Percentiles rank a stretch among this genome's conserved stretches.
Conservation (phyloP, 35 echinoderm and acorn worm genomes). For the Apostichopus californicus region DNA sequence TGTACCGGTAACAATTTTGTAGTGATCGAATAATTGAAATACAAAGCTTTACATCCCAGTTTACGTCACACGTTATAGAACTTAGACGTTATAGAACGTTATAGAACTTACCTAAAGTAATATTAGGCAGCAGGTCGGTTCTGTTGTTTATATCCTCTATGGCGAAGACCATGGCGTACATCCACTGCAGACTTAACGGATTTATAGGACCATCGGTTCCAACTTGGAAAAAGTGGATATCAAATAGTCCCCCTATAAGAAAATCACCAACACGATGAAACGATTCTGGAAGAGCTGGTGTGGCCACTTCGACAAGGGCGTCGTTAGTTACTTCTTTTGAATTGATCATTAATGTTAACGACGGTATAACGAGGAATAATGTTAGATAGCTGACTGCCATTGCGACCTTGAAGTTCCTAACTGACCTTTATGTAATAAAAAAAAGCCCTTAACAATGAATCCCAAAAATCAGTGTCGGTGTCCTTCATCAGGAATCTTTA, state of each 20-base stretch:
- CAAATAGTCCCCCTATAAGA: slow-evolving; percentile 70
- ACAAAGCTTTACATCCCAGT: no score
- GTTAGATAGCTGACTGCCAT: not conserved
- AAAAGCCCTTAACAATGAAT: no score
- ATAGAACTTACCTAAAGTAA: slow-evolving; percentile 81
- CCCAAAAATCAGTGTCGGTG: no score
- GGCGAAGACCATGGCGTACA: slow-evolving; percentile 88
- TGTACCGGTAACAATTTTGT: no score
- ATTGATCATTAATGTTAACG: not conserved
- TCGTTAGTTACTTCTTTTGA: not conserved
- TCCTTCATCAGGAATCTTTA: no score
- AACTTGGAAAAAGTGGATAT: slow-evolving; percentile 62
- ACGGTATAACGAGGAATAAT: not conserved
- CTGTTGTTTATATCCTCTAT: slow-evolving; percentile 74
- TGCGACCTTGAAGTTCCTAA: not conserved
- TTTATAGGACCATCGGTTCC: slow-evolving; percentile 52
- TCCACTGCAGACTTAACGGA: slow-evolving; percentile 62
- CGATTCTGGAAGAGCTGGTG: not conserved
- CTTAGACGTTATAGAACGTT: no score
- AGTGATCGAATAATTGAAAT: no score
- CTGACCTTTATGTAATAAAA: no score
- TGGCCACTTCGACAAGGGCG: not conserved
- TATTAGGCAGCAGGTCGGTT: slow-evolving; percentile 75
- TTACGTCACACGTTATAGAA: no score
- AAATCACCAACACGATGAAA: slow-evolving; percentile 58